phyloP scores from a whole-genome alignment of 2,797 vertebrate species.

The Novumbra hubbsi region DNA sequence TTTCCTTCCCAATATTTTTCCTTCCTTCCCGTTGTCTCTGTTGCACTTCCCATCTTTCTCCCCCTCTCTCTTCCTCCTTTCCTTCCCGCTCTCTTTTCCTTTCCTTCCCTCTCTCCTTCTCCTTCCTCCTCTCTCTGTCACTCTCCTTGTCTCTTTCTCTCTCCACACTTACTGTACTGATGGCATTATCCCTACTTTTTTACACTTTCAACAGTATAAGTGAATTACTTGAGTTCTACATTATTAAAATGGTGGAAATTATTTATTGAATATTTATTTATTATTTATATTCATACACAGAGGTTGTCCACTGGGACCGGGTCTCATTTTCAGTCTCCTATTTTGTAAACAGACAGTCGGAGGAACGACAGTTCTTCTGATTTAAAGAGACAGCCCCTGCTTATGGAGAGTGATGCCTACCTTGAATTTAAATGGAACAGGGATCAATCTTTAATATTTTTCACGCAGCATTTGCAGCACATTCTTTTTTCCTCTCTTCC shows the following conservation, averaged over 20 bases:
- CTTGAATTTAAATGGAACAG: conserved; percentile 79
- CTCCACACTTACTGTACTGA: conserved; percentile 50
- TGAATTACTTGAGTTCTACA: conserved; percentile 72
- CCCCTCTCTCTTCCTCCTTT: not conserved
- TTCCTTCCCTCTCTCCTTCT: not conserved
- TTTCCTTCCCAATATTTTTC: not conserved
- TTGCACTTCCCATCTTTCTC: not conserved
- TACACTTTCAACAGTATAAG: conserved; percentile 68
- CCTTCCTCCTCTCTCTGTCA: too few relatives aligned
- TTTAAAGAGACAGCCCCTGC: conserved; percentile 79
- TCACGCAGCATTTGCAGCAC: conserved; percentile 66
- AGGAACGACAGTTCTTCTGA: conserved; percentile 76
- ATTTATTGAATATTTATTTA: conserved; percentile 81
- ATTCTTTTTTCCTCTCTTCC: conserved; percentile 35
- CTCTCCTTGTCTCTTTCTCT: too few relatives aligned
- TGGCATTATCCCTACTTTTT: conserved; percentile 64
- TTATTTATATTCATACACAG: conserved; percentile 85
- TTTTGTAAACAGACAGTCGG: conserved; percentile 81
- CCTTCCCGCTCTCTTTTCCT: not conserved
- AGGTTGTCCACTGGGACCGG: conserved; percentile 77
- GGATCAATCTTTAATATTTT: conserved; percentile 76
- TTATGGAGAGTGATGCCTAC: conserved; percentile 77
- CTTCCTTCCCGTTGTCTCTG: too few relatives aligned
- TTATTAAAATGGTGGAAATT: conserved; percentile 78
- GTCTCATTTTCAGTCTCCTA: conserved; percentile 84